Evolutionary conservation across 2,888 invertebrate genomes (phyloP).

Genomic region (Mesoligia furuncula): DNA sequence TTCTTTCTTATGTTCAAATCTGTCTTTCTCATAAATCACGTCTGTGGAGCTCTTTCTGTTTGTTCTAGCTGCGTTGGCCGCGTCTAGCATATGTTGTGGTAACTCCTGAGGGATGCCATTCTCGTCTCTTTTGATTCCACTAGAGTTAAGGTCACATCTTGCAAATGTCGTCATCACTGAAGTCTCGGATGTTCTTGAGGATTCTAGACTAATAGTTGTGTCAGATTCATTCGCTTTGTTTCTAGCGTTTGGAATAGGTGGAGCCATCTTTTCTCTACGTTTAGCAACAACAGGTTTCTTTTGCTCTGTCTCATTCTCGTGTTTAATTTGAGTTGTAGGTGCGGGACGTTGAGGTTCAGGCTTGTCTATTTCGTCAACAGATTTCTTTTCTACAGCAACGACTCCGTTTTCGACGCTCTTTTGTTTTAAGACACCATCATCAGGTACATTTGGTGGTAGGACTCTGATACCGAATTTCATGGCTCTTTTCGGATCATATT

Average conservation of each 20-base stretch:
- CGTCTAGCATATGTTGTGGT: constrained; percentile 93
- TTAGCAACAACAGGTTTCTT: constrained; percentile 90
- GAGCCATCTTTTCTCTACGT: constrained; percentile 87
- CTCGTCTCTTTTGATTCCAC: constrained; percentile 91
- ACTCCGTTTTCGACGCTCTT: constrained; percentile 85
- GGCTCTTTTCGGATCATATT: constrained; percentile 90
- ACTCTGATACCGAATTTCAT: constrained; percentile 93
- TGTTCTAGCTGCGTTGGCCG: constrained; percentile 92
- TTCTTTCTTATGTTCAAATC: constrained; percentile 78
- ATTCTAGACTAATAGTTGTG: constrained; percentile 75
- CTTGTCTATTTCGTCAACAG: constrained; percentile 84
- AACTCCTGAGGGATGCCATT: constrained; percentile 93
- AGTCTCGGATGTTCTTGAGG: constrained; percentile 79
- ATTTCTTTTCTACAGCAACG: constrained; percentile 79
- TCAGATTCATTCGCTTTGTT: constrained; percentile 84
- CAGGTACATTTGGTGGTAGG: constrained; percentile 90
- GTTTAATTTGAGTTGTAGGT: constrained; percentile 85
- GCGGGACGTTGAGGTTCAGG: constrained; percentile 81
- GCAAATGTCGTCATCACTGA: constrained; percentile 78
- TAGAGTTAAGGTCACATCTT: constrained; percentile 89
- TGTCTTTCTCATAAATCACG: constrained; percentile 79
- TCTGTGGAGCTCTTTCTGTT: constrained; percentile 91
- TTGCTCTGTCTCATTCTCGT: constrained; percentile 87
- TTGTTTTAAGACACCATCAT: constrained; percentile 87
- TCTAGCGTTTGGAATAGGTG: constrained; percentile 87